Evolutionary conservation across 2,888 invertebrate species (phyloP), one percentile per base, ranked within the genome.

Genomic region (Ennomos fuscantarius): DNA sequence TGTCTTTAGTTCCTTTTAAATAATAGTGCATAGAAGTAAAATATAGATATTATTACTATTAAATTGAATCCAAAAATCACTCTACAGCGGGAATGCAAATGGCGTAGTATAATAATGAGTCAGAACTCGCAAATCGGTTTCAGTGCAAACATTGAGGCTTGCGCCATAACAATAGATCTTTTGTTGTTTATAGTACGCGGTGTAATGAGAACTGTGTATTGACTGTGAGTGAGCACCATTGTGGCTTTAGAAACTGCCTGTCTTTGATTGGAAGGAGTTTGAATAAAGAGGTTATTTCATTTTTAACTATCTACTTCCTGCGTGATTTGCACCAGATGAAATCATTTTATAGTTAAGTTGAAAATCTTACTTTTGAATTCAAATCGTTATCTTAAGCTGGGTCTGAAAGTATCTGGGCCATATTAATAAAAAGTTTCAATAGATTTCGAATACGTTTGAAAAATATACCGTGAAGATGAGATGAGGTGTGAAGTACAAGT

Each of bases 131-230:
- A 39, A 55, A 55, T 49, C 48, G 39, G 55, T 49, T 55, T 41
- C 47, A 48, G 33, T 41, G 43, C 45, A 57, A 54, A 52, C 57
- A 48, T 44, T 47, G 34, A 49, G 32, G 55, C 48, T 48, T 48
- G 24, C 8, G 13, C 35, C 43, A 40, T 33, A 48, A 57, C 57
- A 57, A 57, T 52, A 52, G 51, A 37, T 52, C 47, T 57, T 57
- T 52, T 47, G 52, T 52, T 52, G 47, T 40, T 44, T 48, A 39
- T 43, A 43, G 41, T 24, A 24, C 11, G 36, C 42, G 36, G 46
- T 51, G 37, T 52, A 57, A 57, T 57, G 52, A 57, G 52, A 48
- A 48, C 9, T 37, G 40, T 44, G 57, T 34, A 43, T 48, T 52
- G 50, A 36, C 51, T 37, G 36, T 32, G 39, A 41, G 24, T 34